Conservation (phyloP, 2,888 invertebrate species). For the Microctonus aethiopoides region DNA sequence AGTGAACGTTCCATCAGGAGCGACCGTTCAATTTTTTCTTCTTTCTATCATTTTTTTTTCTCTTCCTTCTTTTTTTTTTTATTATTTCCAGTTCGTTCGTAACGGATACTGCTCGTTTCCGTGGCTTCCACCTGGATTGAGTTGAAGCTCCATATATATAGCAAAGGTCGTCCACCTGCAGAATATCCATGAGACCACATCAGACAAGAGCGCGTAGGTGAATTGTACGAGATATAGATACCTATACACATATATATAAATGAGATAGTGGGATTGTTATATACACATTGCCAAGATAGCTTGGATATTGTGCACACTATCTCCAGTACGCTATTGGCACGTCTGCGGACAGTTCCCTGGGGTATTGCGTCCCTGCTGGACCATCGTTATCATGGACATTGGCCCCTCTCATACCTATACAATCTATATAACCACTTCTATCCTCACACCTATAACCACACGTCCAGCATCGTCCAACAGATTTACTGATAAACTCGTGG, state of each 20-base stretch:
- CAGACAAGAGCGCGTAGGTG: not conserved
- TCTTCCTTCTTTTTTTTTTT: not conserved
- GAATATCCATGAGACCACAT: conserved; percentile 30
- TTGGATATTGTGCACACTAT: conserved; percentile 45
- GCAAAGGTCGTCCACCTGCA: conserved; percentile 35
- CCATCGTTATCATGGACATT: conserved; percentile 44
- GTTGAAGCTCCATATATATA: conserved; percentile 26
- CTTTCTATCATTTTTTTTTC: not conserved
- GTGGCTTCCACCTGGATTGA: conserved; percentile 34
- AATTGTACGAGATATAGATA: conserved; percentile 15
- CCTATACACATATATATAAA: not conserved
- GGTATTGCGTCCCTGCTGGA: conserved; percentile 46
- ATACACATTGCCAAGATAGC: conserved; percentile 46
- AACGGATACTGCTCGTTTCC: conserved; percentile 16
- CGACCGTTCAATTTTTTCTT: conserved; percentile 7
- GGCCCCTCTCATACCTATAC: not conserved
- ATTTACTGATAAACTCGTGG: conserved; percentile 4
- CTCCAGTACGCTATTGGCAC: conserved; percentile 51
- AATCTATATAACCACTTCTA: not conserved
- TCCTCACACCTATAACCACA: not conserved
- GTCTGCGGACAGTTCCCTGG: conserved; percentile 50
- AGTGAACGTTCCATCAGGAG: not conserved
- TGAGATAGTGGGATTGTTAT: conserved; percentile 39
- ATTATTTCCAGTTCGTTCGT: not conserved
- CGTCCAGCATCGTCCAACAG: conserved; percentile 26